Conservation (phyloP, 2,113 vertebrate genomes). For the Mesoclemmys tuberculata region DNA sequence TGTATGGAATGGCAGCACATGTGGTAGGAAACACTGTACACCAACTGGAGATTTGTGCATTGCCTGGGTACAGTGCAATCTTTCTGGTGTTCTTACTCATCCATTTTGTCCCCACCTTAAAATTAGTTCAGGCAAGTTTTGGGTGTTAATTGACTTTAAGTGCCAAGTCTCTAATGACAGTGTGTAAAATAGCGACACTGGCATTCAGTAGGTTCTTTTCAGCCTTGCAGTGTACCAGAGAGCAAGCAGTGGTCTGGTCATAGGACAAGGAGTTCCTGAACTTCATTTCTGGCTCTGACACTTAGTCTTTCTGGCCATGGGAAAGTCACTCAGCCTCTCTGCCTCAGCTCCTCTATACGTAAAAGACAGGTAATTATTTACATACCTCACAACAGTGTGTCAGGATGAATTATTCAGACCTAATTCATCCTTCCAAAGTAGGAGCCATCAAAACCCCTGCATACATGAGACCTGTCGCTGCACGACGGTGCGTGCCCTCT, state of each 20-base stretch:
- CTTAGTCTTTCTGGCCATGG: neutral
- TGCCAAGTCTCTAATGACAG: neutral
- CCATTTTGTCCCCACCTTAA: neutral
- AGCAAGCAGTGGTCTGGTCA: neutral
- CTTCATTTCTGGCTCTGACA: neutral
- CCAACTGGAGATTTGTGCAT: accelerated
- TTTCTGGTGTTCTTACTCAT: neutral
- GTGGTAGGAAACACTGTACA: accelerated
- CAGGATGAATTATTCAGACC: neutral
- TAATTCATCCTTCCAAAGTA: neutral
- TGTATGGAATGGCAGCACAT: neutral
- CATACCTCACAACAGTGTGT: neutral
- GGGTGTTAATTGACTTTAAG: neutral
- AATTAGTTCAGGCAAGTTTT: neutral
- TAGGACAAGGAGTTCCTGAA: neutral
- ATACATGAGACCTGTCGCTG: neutral
- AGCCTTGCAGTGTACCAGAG: neutral
- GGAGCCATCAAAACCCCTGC: neutral
- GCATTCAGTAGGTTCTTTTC: neutral
- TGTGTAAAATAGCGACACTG: neutral
- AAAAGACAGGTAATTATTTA: neutral
- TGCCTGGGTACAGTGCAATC: accelerated
- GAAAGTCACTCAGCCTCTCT: neutral
- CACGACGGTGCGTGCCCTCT: neutral
- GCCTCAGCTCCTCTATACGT: neutral